phyloP scores from a whole-genome alignment of 2,797 vertebrate genomes.

The Sebastes jordani region DNA sequence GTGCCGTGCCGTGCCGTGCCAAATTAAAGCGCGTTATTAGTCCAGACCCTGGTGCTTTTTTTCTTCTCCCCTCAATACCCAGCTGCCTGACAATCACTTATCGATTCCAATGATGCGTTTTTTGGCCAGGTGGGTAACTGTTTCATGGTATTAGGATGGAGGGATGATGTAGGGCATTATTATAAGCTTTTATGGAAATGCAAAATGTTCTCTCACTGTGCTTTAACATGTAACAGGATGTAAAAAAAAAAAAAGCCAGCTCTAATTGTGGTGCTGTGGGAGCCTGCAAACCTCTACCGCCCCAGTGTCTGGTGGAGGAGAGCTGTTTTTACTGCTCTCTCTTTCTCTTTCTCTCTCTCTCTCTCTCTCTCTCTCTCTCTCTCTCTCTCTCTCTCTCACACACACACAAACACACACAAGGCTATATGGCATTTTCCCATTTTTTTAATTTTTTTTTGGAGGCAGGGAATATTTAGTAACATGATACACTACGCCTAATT shows the following conservation, averaged over 20 bases:
- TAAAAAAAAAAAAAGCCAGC: neutral
- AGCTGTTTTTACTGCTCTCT: constrained; percentile 36
- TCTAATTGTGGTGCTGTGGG: constrained; percentile 43
- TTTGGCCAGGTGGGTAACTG: constrained; percentile 49
- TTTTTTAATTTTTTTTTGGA: constrained; percentile 20
- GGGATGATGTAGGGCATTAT: constrained; percentile 13
- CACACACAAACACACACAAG: neutral
- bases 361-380: neutral
- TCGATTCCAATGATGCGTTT: constrained; percentile 71
- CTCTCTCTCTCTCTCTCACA: neutral
- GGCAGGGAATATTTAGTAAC: constrained; percentile 27
- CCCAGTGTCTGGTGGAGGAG: constrained; percentile 58
- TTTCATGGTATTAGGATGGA: constrained; percentile 45
- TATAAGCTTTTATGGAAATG: constrained; percentile 39
- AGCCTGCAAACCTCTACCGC: constrained; percentile 52
- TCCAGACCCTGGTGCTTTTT: constrained; percentile 24
- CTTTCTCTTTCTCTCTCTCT: neutral
- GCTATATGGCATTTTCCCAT: constrained; percentile 15
- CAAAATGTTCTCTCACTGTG: constrained; percentile 7
- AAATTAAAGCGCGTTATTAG: constrained; percentile 10
- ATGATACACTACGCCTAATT: constrained; percentile 24
- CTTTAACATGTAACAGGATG: constrained; percentile 21
- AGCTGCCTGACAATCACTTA: constrained; percentile 67
- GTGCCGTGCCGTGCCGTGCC: constrained; percentile 18
- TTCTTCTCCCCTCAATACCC: constrained; percentile 24